These are phyloP conservation scores for Brienomyrus brachyistius DNA, from an alignment of 2,113 vertebrate species.

Conservation along the genomic window DNA sequence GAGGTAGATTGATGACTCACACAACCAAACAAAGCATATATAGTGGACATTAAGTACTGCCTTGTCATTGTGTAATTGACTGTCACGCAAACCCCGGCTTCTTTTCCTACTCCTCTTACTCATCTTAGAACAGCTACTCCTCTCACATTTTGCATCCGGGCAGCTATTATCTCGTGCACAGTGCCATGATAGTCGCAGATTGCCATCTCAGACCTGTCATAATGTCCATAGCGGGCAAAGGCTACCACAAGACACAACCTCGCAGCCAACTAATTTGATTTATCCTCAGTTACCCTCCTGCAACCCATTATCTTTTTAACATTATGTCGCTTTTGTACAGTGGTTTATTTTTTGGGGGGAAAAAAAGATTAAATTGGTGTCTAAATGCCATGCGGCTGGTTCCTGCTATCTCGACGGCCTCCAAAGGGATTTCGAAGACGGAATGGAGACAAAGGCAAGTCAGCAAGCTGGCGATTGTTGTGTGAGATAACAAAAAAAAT, in stretches of 20 bases:
- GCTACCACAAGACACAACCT: background rate
- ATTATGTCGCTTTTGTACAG: background rate
- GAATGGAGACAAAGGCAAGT: background rate
- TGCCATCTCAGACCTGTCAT: too few relatives aligned
- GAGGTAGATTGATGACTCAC: background rate
- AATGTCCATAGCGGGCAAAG: background rate
- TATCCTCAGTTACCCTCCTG: background rate
- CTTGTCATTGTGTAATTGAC: background rate
- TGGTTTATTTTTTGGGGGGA: background rate
- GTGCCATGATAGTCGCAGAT: background rate
- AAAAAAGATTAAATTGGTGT: constrained; percentile 37
- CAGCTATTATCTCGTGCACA: background rate
- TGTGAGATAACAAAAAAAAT: constrained; percentile 6
- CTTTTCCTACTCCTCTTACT: background rate
- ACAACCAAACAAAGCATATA: background rate
- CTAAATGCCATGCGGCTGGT: constrained; percentile 31
- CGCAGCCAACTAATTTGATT: background rate
- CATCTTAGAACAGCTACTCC: background rate
- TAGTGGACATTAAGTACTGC: background rate
- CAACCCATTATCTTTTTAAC: background rate
- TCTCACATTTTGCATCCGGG: background rate
- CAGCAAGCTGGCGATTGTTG: constrained; percentile 25
- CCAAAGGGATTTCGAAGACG: constrained; percentile 22
- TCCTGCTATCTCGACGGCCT: constrained; percentile 8
- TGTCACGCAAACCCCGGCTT: background rate